Conservation (phyloP, 2,888 invertebrate species). For the Eristalis intricaria region DNA sequence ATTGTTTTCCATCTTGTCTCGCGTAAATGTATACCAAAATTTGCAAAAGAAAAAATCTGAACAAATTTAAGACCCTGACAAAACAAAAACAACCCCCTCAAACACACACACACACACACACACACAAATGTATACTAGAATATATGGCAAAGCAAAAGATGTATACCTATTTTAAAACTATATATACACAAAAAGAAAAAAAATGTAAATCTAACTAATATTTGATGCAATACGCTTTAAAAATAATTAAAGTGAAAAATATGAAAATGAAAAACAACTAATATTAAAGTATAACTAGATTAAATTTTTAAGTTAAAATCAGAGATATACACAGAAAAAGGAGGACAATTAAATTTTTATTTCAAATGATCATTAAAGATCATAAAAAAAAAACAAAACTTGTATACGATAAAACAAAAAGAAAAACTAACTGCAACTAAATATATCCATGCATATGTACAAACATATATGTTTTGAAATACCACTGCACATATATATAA, state of each 20-base stretch:
- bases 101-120: neutral
- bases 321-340: slow-evolving; percentile 32
- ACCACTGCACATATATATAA: slow-evolving; percentile 10
- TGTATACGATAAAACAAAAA: slow-evolving; percentile 64
- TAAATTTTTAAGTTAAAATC: slow-evolving; percentile 56
- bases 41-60: slow-evolving; percentile 65
- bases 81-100: slow-evolving; percentile 4
- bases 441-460: neutral
- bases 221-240: slow-evolving; percentile 73
- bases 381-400: slow-evolving; percentile 45
- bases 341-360: slow-evolving; percentile 25
- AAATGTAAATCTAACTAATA: slow-evolving; percentile 23
- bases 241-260: slow-evolving; percentile 26
- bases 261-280: slow-evolving; percentile 30
- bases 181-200: slow-evolving; percentile 72
- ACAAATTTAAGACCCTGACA: slow-evolving; percentile 41
- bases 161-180: slow-evolving; percentile 56
- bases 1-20: slow-evolving; percentile 31
- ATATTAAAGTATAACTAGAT: slow-evolving; percentile 52
- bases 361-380: slow-evolving; percentile 40
- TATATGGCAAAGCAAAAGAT: slow-evolving; percentile 31
- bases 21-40: slow-evolving; percentile 61
- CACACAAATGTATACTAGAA: slow-evolving; percentile 63
- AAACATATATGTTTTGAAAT: neutral
- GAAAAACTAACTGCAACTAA: slow-evolving; percentile 23